A percentile compares a stretch with the other conserved stretches of the same genome.
Conservation (phyloP, 2,888 invertebrate species). For the Tanytarsus gracilentus region DNA sequence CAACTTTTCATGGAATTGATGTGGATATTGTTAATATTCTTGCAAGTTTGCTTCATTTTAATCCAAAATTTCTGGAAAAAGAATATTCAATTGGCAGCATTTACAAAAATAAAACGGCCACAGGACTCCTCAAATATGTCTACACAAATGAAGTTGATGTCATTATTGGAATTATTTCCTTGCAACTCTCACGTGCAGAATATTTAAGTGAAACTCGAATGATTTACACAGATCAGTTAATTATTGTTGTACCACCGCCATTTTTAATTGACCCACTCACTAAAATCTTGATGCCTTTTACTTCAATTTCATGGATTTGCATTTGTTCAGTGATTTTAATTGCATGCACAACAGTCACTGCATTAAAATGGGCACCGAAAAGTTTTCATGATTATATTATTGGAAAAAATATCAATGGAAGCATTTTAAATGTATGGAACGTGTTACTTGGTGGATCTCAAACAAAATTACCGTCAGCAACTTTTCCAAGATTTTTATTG, state of each 20-base stretch:
- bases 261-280: background rate
- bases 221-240: background rate
- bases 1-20: background rate
- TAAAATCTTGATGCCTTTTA: constrained; percentile 2
- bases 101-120: background rate
- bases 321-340: background rate
- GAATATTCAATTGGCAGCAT: background rate
- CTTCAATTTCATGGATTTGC: background rate
- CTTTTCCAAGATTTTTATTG: constrained; percentile 1
- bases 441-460: background rate
- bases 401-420: background rate
- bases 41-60: background rate
- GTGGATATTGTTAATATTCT: background rate
- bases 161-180: background rate
- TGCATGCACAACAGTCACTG: background rate
- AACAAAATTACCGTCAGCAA: background rate
- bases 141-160: background rate
- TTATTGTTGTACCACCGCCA: background rate
- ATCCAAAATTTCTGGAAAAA: background rate
- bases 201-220: background rate
- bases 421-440: background rate
- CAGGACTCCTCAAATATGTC: background rate
- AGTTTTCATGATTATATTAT: background rate
- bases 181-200: background rate
- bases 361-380: background rate